These are phyloP conservation scores for Ennomos quercinarius DNA, from an alignment of 2,888 invertebrate species.

Conservation along the genomic window DNA sequence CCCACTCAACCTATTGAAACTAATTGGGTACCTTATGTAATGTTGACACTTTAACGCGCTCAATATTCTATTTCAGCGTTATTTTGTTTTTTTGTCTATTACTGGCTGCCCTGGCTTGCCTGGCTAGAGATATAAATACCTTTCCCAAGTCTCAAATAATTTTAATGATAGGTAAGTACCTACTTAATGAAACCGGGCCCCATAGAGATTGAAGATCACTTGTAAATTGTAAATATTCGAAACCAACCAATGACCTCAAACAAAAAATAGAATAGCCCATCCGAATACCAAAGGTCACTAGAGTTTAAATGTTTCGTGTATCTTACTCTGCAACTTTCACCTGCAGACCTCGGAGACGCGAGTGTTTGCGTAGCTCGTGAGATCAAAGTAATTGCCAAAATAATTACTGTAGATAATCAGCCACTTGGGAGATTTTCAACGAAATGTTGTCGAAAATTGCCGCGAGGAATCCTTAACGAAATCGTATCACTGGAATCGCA, in stretches of 20 bases:
- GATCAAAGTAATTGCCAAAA: constrained; percentile 48
- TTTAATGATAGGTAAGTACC: too few relatives aligned
- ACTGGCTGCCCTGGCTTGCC: too few relatives aligned
- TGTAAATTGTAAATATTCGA: constrained; percentile 21
- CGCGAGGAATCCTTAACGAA: constrained; percentile 12
- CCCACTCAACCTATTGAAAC: too few relatives aligned
- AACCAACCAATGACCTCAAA: constrained; percentile 33
- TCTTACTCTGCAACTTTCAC: constrained; percentile 69
- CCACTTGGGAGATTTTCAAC: constrained; percentile 36
- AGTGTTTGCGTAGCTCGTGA: constrained; percentile 41
- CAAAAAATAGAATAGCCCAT: constrained; percentile 40
- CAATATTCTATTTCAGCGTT: too few relatives aligned
- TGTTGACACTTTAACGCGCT: too few relatives aligned
- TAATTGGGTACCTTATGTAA: too few relatives aligned
- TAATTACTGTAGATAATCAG: constrained; percentile 43
- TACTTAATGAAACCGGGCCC: constrained; percentile 16
- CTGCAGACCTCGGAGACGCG: constrained; percentile 37
- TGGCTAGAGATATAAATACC: too few relatives aligned
- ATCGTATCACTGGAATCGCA: constrained; percentile 17
- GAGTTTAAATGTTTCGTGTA: constrained; percentile 58
- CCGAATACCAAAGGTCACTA: constrained; percentile 63
- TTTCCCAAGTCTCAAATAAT: too few relatives aligned
- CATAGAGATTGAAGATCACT: constrained; percentile 21
- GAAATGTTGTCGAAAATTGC: constrained; percentile 34
- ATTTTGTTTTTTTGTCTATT: too few relatives aligned